Base-by-base conservation (phyloP, 1,140 invertebrate genomes). In the Eulimnadia texana region DNA sequence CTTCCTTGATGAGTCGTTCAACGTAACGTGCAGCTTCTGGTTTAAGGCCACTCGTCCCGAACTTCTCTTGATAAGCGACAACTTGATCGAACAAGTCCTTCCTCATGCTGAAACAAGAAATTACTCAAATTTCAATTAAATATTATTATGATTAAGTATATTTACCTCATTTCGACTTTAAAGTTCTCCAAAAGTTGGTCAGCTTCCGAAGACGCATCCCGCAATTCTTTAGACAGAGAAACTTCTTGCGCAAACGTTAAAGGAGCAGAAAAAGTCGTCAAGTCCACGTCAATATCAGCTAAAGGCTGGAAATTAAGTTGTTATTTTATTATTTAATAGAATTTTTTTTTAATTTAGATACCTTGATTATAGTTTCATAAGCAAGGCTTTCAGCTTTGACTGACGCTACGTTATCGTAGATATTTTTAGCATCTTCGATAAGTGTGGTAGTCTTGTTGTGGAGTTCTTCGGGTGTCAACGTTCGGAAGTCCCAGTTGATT, bases 61-160 rank as follows among this genome's bases (percentile, higher is more conserved):
- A 58, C 61, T 72, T 70, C 50, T 73, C 70, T 47, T 72, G 65
- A 56, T 72, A 71, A 13, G 69, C 68, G 56, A 75, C 68, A 23
- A 79, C 63, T 33, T 72, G 70, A 61, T 78, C 72, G 72, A 79
- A 79, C 6, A 79, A 70, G 68, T 79, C 78, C 64, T 76, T 74
- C 49, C 77, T 66, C 77, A 79, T 78, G 66, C 75, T 77, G 66
- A 58, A 68, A 66, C 59, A 9, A 54, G 28, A 58, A 54, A 23
- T 42, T 42, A 42, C 33, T 42, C 33, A 42, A 42, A 6, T 42
- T 42, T 42, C 16, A 42, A 6, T 9, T 42, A 9, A 9, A 42
- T 42, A 42, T 42, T 9, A 42, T 9, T 9, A 42, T 16, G 33
- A 42, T 6, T 42, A 42, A 42, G 33, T 42, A 42, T 6, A 42